A percentile compares a stretch with the other conserved stretches of the same genome.
These are phyloP conservation scores for Branchellion lobata DNA, from an alignment of 2,888 invertebrate species.

Conservation along the genomic window DNA sequence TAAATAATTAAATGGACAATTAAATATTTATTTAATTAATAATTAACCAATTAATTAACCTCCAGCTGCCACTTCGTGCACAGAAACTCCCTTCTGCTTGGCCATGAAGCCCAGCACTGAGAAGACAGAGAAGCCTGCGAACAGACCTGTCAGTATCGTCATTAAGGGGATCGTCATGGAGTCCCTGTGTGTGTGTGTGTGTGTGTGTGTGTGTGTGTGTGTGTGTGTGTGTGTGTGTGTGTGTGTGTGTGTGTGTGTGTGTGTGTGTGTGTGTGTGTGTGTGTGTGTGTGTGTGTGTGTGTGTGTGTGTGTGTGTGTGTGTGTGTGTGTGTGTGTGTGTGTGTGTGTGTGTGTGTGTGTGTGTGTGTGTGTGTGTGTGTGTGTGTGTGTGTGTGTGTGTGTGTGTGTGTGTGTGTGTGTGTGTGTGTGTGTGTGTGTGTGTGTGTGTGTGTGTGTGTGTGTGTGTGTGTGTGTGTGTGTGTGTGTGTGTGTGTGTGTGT, in stretches of 20 bases:
- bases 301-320: conserved; percentile 8
- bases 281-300: conserved; percentile 9
- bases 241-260: conserved; percentile 3
- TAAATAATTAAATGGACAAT: too few relatives aligned
- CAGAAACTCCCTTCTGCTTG: conserved; percentile 47
- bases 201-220: conserved; percentile 13
- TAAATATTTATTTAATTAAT: too few relatives aligned
- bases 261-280: conserved; percentile 13
- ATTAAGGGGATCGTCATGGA: conserved; percentile 49
- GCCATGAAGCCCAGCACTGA: conserved; percentile 51
- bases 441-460: conserved; percentile 7
- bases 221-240: conserved; percentile 8
- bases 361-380: conserved; percentile 6
- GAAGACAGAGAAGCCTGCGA: conserved; percentile 50
- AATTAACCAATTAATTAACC: conserved; percentile 44
- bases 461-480: neutral
- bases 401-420: conserved; percentile 10
- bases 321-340: conserved; percentile 1
- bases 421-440: conserved; percentile 8
- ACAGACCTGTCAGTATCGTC: conserved; percentile 50
- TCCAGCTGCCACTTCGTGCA: conserved; percentile 48
- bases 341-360: conserved; percentile 13
- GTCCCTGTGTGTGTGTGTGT: conserved; percentile 42
- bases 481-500: conserved; percentile 8
- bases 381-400: conserved; percentile 2